Percentiles rank a stretch among this genome's conserved stretches.
Conservation (phyloP, 2,888 invertebrate species). For the Heteropelma amictum region DNA sequence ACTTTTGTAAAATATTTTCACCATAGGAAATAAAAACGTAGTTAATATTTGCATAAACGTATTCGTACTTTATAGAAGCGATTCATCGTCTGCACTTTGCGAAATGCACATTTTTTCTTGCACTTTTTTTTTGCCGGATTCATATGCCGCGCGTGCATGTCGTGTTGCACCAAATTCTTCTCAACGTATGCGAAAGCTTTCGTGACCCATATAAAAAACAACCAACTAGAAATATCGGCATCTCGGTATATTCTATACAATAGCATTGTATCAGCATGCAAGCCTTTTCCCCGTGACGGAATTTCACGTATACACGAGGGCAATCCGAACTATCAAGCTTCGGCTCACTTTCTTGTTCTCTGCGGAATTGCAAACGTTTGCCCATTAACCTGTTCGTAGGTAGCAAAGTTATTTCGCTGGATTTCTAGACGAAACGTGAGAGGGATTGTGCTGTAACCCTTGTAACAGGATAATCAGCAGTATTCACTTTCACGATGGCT, state of each 20-base stretch:
- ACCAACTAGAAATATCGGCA: not conserved
- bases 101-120: no score
- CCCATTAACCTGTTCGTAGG: conserved; percentile 31
- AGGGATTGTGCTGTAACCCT: conserved; percentile 39
- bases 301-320: not conserved
- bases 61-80: no score
- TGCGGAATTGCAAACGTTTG: conserved; percentile 28
- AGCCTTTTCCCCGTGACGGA: not conserved
- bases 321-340: conserved; percentile 4
- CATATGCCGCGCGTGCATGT: no score
- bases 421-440: conserved; percentile 28
- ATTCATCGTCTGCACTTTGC: no score
- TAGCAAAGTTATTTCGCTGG: conserved; percentile 32
- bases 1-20: no score
- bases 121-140: no score
- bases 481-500: conserved; percentile 30
- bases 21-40: no score
- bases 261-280: not conserved
- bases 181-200: no score
- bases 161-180: no score
- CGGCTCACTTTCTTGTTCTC: conserved; percentile 10
- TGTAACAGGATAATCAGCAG: conserved; percentile 40
- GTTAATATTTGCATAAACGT: no score
- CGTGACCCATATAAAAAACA: no score
- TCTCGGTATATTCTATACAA: not conserved